These are phyloP conservation scores for Chalcosyrphus nemorum DNA, from an alignment of 2,888 invertebrate genomes.

Conservation along the genomic window DNA sequence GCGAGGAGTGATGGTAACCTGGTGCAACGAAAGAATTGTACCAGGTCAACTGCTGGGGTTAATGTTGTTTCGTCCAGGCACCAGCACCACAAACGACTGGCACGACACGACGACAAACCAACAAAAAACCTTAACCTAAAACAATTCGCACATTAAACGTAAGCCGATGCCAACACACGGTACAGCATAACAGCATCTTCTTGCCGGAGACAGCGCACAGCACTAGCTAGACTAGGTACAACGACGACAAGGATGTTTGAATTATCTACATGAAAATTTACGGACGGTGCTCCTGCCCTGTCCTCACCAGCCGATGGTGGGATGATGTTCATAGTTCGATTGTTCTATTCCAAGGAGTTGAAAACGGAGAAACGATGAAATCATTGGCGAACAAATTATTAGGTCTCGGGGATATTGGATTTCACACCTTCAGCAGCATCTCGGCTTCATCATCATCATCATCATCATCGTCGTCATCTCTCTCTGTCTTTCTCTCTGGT, in stretches of 20 bases:
- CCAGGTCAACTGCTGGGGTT: conserved; percentile 68
- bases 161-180: conserved; percentile 56
- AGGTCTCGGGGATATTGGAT: conserved; percentile 72
- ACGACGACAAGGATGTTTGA: conserved; percentile 70
- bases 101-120: conserved; percentile 65
- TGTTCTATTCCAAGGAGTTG: conserved; percentile 54
- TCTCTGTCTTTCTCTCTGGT: conserved; percentile 37
- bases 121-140: conserved; percentile 35
- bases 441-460: conserved; percentile 30
- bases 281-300: conserved; percentile 32
- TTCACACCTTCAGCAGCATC: conserved; percentile 73
- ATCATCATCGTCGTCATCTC: conserved; percentile 6
- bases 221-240: not conserved
- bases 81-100: conserved; percentile 60
- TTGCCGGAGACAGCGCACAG: too few relatives aligned
- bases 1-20: conserved; percentile 17
- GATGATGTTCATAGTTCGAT: conserved; percentile 59
- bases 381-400: conserved; percentile 72
- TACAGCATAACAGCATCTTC: conserved; percentile 1
- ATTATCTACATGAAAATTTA: conserved; percentile 61
- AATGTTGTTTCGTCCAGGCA: conserved; percentile 67
- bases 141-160: conserved; percentile 69
- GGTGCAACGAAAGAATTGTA: conserved; percentile 59
- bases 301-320: not conserved
- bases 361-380: conserved; percentile 64